Conservation (phyloP, 2,888 invertebrate species). For the Penaeus monodon region DNA sequence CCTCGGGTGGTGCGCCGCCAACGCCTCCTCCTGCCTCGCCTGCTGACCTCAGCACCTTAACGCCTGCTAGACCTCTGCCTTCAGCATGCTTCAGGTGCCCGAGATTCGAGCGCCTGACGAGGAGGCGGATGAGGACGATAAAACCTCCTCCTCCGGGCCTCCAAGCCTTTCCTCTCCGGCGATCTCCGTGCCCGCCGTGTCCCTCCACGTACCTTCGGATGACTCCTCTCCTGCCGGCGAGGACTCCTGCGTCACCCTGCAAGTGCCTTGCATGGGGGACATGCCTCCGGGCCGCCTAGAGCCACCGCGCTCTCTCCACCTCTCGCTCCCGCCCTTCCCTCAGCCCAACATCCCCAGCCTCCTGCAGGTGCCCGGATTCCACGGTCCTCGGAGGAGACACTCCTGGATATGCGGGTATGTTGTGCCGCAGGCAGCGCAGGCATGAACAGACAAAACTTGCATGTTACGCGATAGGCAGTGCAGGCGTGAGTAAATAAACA, state of each 20-base stretch:
- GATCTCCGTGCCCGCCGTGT: slow-evolving; percentile 35
- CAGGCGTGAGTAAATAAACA: too few species aligned
- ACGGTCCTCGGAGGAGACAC: slow-evolving; percentile 37
- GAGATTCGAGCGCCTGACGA: slow-evolving; percentile 45
- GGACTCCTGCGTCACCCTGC: slow-evolving; percentile 27
- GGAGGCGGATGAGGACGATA: slow-evolving; percentile 29
- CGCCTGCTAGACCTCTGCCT: background rate
- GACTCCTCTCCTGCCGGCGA: slow-evolving; percentile 17
- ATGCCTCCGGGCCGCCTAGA: slow-evolving; percentile 27
- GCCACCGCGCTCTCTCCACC: slow-evolving; percentile 40
- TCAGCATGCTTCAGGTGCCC: slow-evolving; percentile 42
- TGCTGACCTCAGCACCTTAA: slow-evolving; percentile 18
- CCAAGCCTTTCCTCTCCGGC: background rate
- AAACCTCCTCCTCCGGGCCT: slow-evolving; percentile 15
- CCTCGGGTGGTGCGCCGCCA: too few species aligned
- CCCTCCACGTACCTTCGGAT: slow-evolving; percentile 31
- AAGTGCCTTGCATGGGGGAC: slow-evolving; percentile 30
- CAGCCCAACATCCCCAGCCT: slow-evolving; percentile 34
- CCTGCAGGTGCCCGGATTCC: slow-evolving; percentile 26
- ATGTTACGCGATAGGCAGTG: too few species aligned
- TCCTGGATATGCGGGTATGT: slow-evolving; percentile 52
- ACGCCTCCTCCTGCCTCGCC: slow-evolving; percentile 11
- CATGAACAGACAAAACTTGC: too few species aligned
- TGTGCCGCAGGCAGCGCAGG: background rate
- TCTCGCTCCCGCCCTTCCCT: slow-evolving; percentile 47